Conservation (phyloP, 2,888 invertebrate genomes). For the Xanthia togata region DNA sequence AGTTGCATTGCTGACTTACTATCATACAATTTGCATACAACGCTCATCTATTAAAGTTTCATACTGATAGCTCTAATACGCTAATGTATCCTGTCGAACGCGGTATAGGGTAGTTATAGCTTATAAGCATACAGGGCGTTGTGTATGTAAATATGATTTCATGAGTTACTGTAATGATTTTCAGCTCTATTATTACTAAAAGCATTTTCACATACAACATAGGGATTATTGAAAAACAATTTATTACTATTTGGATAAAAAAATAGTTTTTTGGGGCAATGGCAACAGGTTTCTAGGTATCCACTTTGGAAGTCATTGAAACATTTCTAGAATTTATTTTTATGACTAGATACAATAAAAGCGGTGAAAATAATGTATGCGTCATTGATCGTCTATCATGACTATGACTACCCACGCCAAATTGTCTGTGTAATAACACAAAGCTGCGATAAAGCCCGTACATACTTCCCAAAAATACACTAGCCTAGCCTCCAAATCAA, state of each 20-base stretch:
- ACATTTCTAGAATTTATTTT: background rate
- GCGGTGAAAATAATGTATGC: background rate
- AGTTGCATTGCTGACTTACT: slow-evolving; percentile 46
- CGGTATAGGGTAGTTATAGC: background rate
- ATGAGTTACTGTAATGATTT: background rate
- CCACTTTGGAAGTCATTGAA: background rate
- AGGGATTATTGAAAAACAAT: background rate
- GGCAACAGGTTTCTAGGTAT: background rate
- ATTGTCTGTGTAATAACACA: background rate
- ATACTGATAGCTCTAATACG: background rate
- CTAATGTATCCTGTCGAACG: slow-evolving; percentile 29
- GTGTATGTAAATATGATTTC: background rate
- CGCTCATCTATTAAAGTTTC: slow-evolving; percentile 50
- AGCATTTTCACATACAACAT: background rate
- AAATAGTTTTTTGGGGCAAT: background rate
- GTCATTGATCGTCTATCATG: background rate
- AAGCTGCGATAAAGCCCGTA: background rate
- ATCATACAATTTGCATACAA: slow-evolving; percentile 42
- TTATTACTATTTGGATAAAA: background rate
- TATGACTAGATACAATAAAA: background rate
- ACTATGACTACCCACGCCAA: background rate
- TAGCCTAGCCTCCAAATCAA: slow-evolving; percentile 20
- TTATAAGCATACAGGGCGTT: background rate
- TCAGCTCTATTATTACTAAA: background rate
- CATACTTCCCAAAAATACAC: background rate